A percentile compares a stretch with the other conserved stretches of the same genome.
Conservation (phyloP, 2,797 vertebrate species). For the Falco concolor region DNA sequence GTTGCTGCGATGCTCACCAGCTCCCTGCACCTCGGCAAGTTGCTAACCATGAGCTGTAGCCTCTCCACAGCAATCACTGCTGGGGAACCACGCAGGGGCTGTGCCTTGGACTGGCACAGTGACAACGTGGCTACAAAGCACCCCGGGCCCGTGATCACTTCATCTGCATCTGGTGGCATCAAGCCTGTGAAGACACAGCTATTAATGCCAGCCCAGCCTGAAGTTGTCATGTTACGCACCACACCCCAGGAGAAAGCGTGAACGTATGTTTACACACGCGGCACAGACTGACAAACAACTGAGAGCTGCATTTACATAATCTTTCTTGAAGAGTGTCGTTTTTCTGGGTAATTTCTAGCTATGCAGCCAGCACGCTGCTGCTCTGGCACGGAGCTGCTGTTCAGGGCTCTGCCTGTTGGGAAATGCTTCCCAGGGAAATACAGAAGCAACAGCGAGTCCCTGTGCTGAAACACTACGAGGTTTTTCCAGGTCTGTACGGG, state of each 20-base stretch:
- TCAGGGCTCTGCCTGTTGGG: not conserved
- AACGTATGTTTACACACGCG: not conserved
- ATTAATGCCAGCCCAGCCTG: not conserved
- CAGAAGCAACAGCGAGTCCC: not conserved
- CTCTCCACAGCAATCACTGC: not conserved
- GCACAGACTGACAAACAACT: not conserved
- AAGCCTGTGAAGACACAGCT: not conserved
- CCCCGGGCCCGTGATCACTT: not conserved
- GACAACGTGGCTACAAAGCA: not conserved
- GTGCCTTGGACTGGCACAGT: not conserved
- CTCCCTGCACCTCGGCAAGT: not conserved
- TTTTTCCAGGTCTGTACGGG: not conserved
- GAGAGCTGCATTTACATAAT: slow-evolving; percentile 14
- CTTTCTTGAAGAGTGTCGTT: not conserved
- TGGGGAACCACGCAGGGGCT: not conserved
- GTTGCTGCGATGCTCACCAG: not conserved
- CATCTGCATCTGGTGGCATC: not conserved
- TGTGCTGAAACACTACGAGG: not conserved
- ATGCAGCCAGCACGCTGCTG: not conserved
- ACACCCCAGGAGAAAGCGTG: not conserved
- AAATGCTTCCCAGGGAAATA: not conserved
- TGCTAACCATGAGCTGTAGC: not conserved
- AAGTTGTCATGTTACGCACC: not conserved
- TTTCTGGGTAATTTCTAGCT: not conserved
- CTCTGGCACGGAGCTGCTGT: not conserved